phyloP scores from a whole-genome alignment of 2,113 vertebrate species.

The Hippocampus abdominalis region DNA sequence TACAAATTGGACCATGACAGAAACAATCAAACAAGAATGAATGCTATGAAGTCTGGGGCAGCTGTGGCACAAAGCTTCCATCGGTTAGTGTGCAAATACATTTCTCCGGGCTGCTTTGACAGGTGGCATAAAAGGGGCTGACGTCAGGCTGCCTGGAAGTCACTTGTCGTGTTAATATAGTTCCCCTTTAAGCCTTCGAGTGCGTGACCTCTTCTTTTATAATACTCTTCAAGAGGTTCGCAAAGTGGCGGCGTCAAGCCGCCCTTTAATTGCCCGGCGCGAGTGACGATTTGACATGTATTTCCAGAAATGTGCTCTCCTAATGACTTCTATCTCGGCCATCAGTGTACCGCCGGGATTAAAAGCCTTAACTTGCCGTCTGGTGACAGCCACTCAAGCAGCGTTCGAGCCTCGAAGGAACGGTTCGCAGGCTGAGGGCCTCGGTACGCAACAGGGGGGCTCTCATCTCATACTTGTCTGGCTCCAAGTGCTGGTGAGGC shows the following conservation, averaged over 20 bases:
- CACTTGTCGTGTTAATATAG: conserved; percentile 12
- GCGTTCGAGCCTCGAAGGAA: conserved; percentile 46
- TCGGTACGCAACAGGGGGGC: conserved; percentile 62
- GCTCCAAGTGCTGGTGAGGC: conserved; percentile 54
- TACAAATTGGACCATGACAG: background rate
- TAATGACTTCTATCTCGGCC: conserved; percentile 44
- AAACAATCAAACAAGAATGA: background rate
- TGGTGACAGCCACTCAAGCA: conserved; percentile 53
- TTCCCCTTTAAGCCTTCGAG: conserved; percentile 35
- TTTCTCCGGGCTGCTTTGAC: background rate
- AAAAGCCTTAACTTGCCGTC: conserved; percentile 51
- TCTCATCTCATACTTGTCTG: conserved; percentile 57
- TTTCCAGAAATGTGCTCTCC: conserved; percentile 51
- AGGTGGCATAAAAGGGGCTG: background rate
- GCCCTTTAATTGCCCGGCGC: conserved; percentile 32
- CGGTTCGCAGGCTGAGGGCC: conserved; percentile 59
- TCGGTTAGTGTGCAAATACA: background rate
- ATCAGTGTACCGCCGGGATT: conserved; percentile 48
- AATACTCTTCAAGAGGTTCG: conserved; percentile 44
- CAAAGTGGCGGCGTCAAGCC: conserved; percentile 40
- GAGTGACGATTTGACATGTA: conserved; percentile 49
- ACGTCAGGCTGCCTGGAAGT: conserved; percentile 72
- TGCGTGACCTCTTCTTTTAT: conserved; percentile 32
- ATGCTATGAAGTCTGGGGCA: background rate
- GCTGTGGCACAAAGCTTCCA: background rate